A percentile compares a stretch with the other conserved stretches of the same genome.
These are phyloP conservation scores for Xiphorhynchus elegans DNA, from an alignment of 2,113 vertebrate genomes.

Conservation along the genomic window DNA sequence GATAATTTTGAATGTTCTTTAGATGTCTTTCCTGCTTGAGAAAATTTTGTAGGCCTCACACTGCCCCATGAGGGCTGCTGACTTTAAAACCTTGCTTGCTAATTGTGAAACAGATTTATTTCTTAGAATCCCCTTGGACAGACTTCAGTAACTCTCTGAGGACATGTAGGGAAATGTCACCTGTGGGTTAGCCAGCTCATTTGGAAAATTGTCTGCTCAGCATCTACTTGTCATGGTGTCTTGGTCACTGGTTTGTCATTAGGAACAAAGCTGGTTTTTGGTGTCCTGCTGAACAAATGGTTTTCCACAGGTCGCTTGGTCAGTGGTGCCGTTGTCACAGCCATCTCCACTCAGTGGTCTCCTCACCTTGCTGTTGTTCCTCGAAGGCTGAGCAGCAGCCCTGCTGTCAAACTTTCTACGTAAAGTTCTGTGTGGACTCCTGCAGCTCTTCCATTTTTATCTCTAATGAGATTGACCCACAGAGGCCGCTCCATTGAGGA, in stretches of 20 bases:
- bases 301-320: not conserved
- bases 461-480: constrained; percentile 53
- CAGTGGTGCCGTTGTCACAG: not conserved
- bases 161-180: not conserved
- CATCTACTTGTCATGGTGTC: not conserved
- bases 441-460: constrained; percentile 41
- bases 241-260: not conserved
- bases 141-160: not conserved
- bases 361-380: not conserved
- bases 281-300: not conserved
- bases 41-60: not conserved
- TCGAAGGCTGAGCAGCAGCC: not conserved
- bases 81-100: not conserved
- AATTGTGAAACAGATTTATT: not conserved
- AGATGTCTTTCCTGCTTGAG: not conserved
- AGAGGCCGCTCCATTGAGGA: constrained; percentile 7
- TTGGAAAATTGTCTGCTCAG: not conserved
- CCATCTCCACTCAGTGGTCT: not conserved
- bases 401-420: not conserved
- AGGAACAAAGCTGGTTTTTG: not conserved
- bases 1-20: not conserved
- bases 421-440: not conserved
- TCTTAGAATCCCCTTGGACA: not conserved
- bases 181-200: not conserved
- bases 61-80: not conserved